Percentiles rank a stretch among this genome's conserved stretches.
phyloP scores from a whole-genome alignment of 1,140 invertebrate species.

The Pseudobourletiella spinata region DNA sequence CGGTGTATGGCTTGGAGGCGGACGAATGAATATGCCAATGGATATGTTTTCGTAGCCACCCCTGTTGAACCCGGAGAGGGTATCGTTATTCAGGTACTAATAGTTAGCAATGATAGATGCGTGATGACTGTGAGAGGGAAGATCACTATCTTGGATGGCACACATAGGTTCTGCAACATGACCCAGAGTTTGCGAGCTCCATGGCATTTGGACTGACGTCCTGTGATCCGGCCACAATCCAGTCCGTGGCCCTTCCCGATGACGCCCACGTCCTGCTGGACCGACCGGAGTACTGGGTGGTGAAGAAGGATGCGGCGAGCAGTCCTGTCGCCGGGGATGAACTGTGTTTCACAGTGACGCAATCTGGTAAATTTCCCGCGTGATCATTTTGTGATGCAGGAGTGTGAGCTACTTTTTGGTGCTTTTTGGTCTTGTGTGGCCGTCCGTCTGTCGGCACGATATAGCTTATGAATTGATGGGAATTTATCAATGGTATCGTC shows the following conservation, averaged over 20 bases:
- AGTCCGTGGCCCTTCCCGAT: conserved; percentile 70
- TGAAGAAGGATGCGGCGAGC: conserved; percentile 82
- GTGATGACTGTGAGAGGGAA: no score
- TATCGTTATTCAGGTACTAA: conserved; percentile 56
- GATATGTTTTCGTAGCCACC: conserved; percentile 82
- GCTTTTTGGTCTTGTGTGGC: neutral
- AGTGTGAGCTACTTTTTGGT: no score
- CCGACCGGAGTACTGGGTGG: conserved; percentile 94
- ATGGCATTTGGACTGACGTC: conserved; percentile 86
- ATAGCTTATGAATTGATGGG: no score
- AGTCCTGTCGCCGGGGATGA: conserved; percentile 76
- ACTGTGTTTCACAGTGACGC: conserved; percentile 74
- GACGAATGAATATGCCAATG: conserved; percentile 83
- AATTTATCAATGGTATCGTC: no score
- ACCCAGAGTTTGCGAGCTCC: conserved; percentile 75
- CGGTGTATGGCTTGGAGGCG: conserved; percentile 68
- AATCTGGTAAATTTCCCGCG: conserved; percentile 58
- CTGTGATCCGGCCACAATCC: conserved; percentile 71
- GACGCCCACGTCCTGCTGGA: conserved; percentile 87
- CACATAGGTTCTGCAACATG: conserved; percentile 38
- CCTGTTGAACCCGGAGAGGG: conserved; percentile 77
- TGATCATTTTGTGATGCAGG: no score
- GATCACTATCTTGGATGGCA: neutral
- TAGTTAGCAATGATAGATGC: no score
- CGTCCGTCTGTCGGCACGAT: neutral